Base-by-base conservation (phyloP, 2,797 vertebrate genomes). In the Neosilurus hyrtlii region DNA sequence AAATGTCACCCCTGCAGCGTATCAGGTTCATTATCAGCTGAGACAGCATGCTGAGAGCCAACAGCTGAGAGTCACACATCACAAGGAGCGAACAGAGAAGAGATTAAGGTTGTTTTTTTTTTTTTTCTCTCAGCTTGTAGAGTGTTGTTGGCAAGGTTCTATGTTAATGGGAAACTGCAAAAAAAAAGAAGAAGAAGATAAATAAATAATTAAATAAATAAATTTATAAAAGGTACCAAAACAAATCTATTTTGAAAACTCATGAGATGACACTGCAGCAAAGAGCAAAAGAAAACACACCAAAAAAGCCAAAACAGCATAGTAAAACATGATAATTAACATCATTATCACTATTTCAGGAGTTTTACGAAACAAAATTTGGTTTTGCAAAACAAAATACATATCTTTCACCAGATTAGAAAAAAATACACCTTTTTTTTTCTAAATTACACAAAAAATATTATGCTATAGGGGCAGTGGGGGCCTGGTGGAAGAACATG, bases 41-140 rank as follows among this genome's bases (percentile, higher is more conserved):
- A 74, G 81, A 73, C 61, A 57, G 37, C 35, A 43, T 63, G 18
- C 71, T 80, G 43, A 79, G 24, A 82, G 84, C 84, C 37, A 51
- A 63, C 22, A 59, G 37, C 57, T 82, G 37, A 81, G 54, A 82
- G 75, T 80, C 15, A 54, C 63, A 77, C 81, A 14, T 66, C 49
- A 62, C 49, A 56, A 24, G 71, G 22, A 66, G 30, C 81, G 35
- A 62, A 65, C 26, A 59, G 26, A 75, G 20, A 66, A 12, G 52
- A 75, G 26, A 37, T 30, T n/a, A 9, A 35, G 18, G 68, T 68
- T 10, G 12, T 20, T 62, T 63, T 56, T 62, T 78, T 77, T 12
- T 52, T 9, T 43, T 43, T 43, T 43, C 6, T 35, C 16, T 35
- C 0, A 76, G 15, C 57, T 57, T 57, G 14, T 16, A 1, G 56